Percentiles rank a stretch among this genome's conserved stretches.
Evolutionary conservation across 2,888 invertebrate genomes (phyloP).

Genomic region (Leptinotarsa tumamoca): DNA sequence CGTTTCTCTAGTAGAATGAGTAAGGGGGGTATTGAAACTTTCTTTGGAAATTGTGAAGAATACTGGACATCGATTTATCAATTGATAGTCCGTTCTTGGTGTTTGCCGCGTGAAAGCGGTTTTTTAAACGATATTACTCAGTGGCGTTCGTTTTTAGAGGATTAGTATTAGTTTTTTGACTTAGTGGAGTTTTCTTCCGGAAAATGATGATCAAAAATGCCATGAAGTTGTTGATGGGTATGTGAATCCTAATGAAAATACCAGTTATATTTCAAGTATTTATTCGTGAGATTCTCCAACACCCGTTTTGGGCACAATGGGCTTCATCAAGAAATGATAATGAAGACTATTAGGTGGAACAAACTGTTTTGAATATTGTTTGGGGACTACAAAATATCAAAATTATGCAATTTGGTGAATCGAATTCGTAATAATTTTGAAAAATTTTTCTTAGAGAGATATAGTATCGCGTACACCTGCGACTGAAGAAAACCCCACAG

Average conservation of each 20-base stretch:
- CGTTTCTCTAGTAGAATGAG: conserved; percentile 27
- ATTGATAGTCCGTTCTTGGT: conserved; percentile 20
- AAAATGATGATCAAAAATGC: conserved; percentile 33
- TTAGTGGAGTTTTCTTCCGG: background rate
- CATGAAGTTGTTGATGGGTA: conserved; percentile 29
- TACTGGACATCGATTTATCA: conserved; percentile 23
- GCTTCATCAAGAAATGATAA: too few species aligned
- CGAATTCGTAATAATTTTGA: too few species aligned
- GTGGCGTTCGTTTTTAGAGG: background rate
- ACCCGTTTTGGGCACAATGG: too few species aligned
- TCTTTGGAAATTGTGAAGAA: conserved; percentile 9
- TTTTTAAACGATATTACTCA: background rate
- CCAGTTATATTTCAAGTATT: too few species aligned
- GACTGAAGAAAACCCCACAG: too few species aligned
- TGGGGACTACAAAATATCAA: too few species aligned
- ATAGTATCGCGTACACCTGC: too few species aligned
- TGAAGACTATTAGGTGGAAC: too few species aligned
- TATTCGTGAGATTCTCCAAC: too few species aligned
- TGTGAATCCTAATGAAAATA: background rate
- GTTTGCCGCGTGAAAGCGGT: conserved; percentile 15
- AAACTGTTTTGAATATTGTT: too few species aligned
- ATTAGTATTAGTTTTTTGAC: background rate
- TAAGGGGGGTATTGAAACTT: background rate
- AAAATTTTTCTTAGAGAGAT: too few species aligned
- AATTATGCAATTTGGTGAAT: too few species aligned